Percentiles rank a stretch among this genome's conserved stretches.
Evolutionary conservation across 1,140 invertebrate species (phyloP).

Genomic region (Seison nebaliae): DNA sequence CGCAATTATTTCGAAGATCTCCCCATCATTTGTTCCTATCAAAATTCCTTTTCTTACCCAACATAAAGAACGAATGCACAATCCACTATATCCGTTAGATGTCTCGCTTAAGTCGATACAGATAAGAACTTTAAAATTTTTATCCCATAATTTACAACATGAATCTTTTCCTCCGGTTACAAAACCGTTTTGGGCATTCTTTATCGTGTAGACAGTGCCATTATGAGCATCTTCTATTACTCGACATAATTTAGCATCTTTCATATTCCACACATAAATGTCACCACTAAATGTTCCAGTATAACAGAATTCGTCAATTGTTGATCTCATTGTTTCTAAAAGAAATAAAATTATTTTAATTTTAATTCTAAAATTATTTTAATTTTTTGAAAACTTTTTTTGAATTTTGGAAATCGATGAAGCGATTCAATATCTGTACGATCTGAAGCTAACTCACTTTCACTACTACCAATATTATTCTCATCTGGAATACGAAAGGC

Average conservation of each 20-base stretch:
- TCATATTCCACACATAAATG: slow-evolving; percentile 28
- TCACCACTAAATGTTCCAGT: slow-evolving; percentile 25
- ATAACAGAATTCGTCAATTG: slow-evolving; percentile 14
- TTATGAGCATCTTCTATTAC: slow-evolving; percentile 21
- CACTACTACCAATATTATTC: too few relatives aligned
- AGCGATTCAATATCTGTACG: too few relatives aligned
- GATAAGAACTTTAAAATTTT: slow-evolving; percentile 21
- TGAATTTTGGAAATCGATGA: too few relatives aligned
- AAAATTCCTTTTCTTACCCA: slow-evolving; percentile 15
- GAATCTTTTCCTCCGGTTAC: slow-evolving; percentile 26
- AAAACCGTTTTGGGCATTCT: slow-evolving; percentile 21
- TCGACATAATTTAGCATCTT: slow-evolving; percentile 18
- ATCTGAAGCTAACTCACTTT: too few relatives aligned
- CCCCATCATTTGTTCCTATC: slow-evolving; percentile 24
- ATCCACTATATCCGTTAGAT: slow-evolving; percentile 21
- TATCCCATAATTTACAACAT: slow-evolving; percentile 21
- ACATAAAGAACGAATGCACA: background rate
- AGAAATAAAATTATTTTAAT: background rate
- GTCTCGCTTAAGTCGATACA: slow-evolving; percentile 19
- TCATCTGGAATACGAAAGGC: too few relatives aligned
- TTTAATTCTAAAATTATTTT: too few relatives aligned
- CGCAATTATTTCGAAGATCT: slow-evolving; percentile 23
- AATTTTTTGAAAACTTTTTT: too few relatives aligned
- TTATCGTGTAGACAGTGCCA: slow-evolving; percentile 22
- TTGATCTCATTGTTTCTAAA: background rate